Conservation (phyloP, 2,113 vertebrate genomes). For the Ictalurus punctatus region DNA sequence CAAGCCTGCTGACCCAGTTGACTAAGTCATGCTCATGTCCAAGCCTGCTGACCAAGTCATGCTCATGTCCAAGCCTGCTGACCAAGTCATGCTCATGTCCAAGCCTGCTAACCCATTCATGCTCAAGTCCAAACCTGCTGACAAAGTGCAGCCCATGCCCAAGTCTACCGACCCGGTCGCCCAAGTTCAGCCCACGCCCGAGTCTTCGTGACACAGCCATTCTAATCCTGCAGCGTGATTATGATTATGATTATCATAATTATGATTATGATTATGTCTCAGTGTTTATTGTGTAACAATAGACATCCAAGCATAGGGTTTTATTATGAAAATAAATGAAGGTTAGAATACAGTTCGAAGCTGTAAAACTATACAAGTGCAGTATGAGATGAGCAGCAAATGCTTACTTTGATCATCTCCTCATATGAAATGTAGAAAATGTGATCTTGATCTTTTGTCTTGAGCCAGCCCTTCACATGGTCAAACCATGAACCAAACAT, state of each 20-base stretch:
- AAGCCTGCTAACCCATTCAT: too few relatives aligned
- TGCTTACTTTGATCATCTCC: slow-evolving; percentile 60
- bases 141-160: too few relatives aligned
- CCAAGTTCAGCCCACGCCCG: too few relatives aligned
- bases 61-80: too few relatives aligned
- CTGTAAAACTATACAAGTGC: neutral
- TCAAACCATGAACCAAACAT: slow-evolving; percentile 75
- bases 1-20: too few relatives aligned
- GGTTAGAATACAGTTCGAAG: neutral
- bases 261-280: neutral
- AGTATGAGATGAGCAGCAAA: neutral
- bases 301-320: neutral
- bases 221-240: slow-evolving; percentile 59
- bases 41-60: too few relatives aligned
- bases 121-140: too few relatives aligned
- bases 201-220: slow-evolving; percentile 45
- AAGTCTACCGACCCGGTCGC: too few relatives aligned
- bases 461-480: slow-evolving; percentile 72
- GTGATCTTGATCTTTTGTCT: slow-evolving; percentile 51
- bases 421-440: slow-evolving; percentile 65
- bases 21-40: too few relatives aligned
- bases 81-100: too few relatives aligned
- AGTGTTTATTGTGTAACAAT: neutral
- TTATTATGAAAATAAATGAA: neutral
- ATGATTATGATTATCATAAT: too few relatives aligned